Evolutionary conservation across 2,888 invertebrate species (phyloP).

Genomic region (Stramonita haemastoma): DNA sequence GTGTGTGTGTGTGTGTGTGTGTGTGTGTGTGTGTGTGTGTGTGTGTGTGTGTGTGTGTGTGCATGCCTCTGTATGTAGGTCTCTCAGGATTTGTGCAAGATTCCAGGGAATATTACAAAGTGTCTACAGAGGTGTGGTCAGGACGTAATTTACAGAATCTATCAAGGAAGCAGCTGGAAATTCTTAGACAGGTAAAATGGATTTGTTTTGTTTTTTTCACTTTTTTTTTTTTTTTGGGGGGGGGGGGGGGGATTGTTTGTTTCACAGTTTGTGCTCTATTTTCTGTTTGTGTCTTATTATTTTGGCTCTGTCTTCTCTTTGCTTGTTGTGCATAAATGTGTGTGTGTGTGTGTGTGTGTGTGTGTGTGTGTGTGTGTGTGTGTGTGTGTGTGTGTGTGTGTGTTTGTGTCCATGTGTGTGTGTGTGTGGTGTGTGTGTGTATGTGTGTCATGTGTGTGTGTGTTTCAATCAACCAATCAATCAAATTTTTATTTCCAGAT

Average conservation of each 20-base stretch:
- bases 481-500: too few species aligned
- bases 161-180: conserved; percentile 57
- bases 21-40: conserved; percentile 31
- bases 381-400: too few species aligned
- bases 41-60: not conserved
- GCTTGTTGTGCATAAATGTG: not conserved
- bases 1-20: not conserved
- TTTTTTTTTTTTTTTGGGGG: not conserved
- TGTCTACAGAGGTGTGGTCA: conserved; percentile 57
- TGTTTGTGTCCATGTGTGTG: too few species aligned
- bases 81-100: conserved; percentile 58
- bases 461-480: too few species aligned
- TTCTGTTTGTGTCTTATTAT: too few species aligned
- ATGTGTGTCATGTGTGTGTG: too few species aligned
- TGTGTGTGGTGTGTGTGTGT: too few species aligned
- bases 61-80: conserved; percentile 50
- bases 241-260: too few species aligned
- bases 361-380: too few species aligned
- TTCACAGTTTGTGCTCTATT: too few species aligned
- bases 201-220: not conserved
- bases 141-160: conserved; percentile 54
- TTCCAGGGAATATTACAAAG: conserved; percentile 56
- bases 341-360: not conserved
- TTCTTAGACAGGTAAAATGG: conserved; percentile 57
- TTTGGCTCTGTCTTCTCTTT: too few species aligned